A percentile compares a stretch with the other conserved stretches of the same genome.
These are phyloP conservation scores for Mus minutoides DNA, from an alignment of 2,797 vertebrate species.

Conservation along the genomic window DNA sequence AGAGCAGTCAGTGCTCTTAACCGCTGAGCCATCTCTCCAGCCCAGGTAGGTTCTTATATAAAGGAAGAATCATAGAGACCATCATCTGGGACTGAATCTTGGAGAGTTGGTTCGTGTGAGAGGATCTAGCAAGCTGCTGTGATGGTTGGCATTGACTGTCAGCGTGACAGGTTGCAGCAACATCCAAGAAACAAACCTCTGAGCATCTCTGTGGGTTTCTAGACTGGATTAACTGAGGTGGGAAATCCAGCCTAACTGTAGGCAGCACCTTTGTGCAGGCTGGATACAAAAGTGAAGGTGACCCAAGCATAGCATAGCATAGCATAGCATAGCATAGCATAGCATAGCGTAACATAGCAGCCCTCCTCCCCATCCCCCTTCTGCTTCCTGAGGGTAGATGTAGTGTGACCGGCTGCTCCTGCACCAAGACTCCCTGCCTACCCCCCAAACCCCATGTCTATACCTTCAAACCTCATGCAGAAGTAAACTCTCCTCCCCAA, in stretches of 20 bases:
- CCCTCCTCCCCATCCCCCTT: neutral
- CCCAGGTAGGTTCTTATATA: neutral
- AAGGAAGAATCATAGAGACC: neutral
- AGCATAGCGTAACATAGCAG: neutral
- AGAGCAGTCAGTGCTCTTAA: too few species aligned
- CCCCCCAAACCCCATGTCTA: neutral
- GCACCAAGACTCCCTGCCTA: neutral
- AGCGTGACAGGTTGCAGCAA: neutral
- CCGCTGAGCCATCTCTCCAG: too few species aligned
- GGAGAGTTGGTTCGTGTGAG: neutral
- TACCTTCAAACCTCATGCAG: neutral
- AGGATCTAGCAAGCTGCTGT: neutral
- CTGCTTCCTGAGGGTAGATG: neutral
- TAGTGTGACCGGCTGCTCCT: neutral
- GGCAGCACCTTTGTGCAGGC: neutral
- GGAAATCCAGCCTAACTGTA: neutral
- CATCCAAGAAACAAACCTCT: neutral
- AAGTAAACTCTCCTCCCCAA: neutral
- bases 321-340: too few species aligned
- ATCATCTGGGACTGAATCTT: neutral
- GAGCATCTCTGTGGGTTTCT: neutral
- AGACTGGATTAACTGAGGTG: neutral
- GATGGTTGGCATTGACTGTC: neutral
- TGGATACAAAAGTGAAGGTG: neutral
- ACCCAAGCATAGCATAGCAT: neutral